These are phyloP conservation scores for Peromyscus melanophrys DNA, from an alignment of 2,797 vertebrate genomes.

Conservation along the genomic window DNA sequence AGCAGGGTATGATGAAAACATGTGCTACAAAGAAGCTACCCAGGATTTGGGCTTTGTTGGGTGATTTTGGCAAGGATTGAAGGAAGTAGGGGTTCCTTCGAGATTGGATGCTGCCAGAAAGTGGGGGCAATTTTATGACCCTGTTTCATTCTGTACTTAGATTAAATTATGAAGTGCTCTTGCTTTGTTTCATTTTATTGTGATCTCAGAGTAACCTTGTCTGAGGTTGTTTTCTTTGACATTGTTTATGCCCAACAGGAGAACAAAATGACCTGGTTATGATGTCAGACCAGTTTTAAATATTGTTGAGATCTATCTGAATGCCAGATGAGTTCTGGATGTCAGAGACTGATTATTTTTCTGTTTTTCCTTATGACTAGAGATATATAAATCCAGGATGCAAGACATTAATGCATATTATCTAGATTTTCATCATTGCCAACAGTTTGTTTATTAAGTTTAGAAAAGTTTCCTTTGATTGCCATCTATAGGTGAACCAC, in stretches of 20 bases:
- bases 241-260: conserved; percentile 35
- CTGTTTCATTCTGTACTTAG: conserved; percentile 40
- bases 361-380: neutral
- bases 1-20: neutral
- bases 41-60: neutral
- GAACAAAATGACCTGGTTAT: conserved; percentile 19
- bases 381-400: neutral
- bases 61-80: neutral
- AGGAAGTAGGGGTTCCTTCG: neutral
- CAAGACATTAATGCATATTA: neutral
- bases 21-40: neutral
- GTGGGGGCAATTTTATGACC: conserved; percentile 35
- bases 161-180: conserved; percentile 50
- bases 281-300: neutral
- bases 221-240: conserved; percentile 41
- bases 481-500: neutral
- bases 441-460: conserved; percentile 8
- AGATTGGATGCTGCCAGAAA: conserved; percentile 22
- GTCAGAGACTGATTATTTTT: conserved; percentile 12
- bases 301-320: neutral
- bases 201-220: conserved; percentile 50
- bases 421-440: neutral
- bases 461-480: neutral
- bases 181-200: conserved; percentile 50
- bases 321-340: conserved; percentile 30